These are phyloP conservation scores for Cactoblastis cactorum DNA, from an alignment of 2,888 invertebrate genomes.

Conservation along the genomic window DNA sequence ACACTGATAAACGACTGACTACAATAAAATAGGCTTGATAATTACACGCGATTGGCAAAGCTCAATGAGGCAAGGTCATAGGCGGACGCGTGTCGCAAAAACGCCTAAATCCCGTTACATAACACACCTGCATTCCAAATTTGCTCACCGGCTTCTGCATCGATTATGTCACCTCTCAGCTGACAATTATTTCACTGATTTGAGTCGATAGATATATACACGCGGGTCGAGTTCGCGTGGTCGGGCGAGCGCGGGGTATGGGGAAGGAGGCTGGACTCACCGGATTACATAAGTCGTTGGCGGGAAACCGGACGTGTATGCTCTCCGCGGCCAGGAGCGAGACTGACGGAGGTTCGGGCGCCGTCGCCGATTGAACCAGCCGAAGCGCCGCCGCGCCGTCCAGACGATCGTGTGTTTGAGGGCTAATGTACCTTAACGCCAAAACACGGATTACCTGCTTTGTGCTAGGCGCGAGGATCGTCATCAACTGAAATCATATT, in stretches of 20 bases:
- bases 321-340: constrained; percentile 70
- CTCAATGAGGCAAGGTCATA: constrained; percentile 13
- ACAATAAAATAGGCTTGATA: background rate
- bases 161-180: constrained; percentile 74
- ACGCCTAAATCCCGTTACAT: constrained; percentile 54
- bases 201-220: constrained; percentile 38
- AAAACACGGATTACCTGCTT: constrained; percentile 42
- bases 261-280: constrained; percentile 72
- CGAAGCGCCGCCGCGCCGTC: constrained; percentile 47
- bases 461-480: background rate
- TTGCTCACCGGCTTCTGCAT: constrained; percentile 68
- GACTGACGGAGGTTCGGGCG: constrained; percentile 65
- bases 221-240: constrained; percentile 30
- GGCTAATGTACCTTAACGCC: constrained; percentile 64
- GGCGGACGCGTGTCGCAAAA: constrained; percentile 4
- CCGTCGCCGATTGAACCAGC: constrained; percentile 65
- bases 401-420: constrained; percentile 62
- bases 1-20: too few relatives aligned
- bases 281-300: constrained; percentile 75
- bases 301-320: constrained; percentile 65
- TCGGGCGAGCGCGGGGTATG: constrained; percentile 44
- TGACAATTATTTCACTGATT: constrained; percentile 58
- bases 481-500: background rate
- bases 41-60: constrained; percentile 6
- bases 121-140: constrained; percentile 62